Evolutionary conservation across 1,140 invertebrate species (phyloP).

Genomic region (Drosophila virilis): DNA sequence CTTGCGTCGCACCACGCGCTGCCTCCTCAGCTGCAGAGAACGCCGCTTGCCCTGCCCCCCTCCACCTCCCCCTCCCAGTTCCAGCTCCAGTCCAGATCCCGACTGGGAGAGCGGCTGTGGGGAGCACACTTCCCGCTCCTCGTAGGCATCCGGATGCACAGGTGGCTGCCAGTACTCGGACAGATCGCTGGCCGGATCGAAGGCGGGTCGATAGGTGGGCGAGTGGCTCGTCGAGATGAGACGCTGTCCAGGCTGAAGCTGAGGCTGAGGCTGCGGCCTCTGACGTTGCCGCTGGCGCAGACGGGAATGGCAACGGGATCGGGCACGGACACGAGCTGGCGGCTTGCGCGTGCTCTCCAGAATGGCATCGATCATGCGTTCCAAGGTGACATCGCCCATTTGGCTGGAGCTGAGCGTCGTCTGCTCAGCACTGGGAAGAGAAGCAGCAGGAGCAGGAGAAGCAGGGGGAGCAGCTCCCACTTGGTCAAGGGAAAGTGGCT

Average conservation of each 20-base stretch:
- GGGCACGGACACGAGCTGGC: slow-evolving; percentile 2
- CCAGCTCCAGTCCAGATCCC: not conserved
- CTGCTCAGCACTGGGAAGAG: slow-evolving; percentile 14
- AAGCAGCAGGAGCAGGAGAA: not conserved
- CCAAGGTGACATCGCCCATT: slow-evolving; percentile 80
- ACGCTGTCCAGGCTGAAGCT: too few species aligned
- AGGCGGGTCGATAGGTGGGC: slow-evolving; percentile 68
- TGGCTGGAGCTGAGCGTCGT: slow-evolving; percentile 67
- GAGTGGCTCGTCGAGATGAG: slow-evolving; percentile 50
- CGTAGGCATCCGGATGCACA: slow-evolving; percentile 4
- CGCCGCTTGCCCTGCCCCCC: slow-evolving; percentile 27
- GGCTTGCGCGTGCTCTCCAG: slow-evolving; percentile 73
- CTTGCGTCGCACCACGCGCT: slow-evolving; percentile 77
- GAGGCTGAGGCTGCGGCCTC: not conserved
- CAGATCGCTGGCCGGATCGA: slow-evolving; percentile 72
- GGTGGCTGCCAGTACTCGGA: slow-evolving; percentile 60
- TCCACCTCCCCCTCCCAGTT: not conserved
- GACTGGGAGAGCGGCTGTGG: slow-evolving; percentile 26
- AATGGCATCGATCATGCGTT: slow-evolving; percentile 83
- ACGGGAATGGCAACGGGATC: too few species aligned
- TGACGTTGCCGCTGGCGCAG: not conserved
- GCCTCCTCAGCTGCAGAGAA: slow-evolving; percentile 63
- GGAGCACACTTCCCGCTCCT: slow-evolving; percentile 71
- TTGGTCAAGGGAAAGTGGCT: not conserved
- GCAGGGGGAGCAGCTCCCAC: not conserved